Percentiles rank a stretch among this genome's conserved stretches.
Evolutionary conservation across 2,888 invertebrate genomes (phyloP).

Genomic region (Lottia gigantea): DNA sequence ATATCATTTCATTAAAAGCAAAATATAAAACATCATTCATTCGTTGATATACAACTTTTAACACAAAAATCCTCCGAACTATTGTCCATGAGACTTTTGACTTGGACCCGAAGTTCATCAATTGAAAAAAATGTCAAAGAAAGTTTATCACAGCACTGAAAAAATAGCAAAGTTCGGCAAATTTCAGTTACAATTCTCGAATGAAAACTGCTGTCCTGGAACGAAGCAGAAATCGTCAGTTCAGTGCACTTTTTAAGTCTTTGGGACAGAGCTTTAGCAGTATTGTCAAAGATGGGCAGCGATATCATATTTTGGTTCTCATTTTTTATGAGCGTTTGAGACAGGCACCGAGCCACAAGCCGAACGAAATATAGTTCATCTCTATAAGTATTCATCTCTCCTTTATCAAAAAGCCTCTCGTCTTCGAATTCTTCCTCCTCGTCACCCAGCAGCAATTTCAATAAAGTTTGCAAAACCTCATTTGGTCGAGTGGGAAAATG

Average conservation of each 20-base stretch:
- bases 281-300: neutral
- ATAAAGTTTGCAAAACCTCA: conserved; percentile 26
- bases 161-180: neutral
- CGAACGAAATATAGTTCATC: conserved; percentile 46
- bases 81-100: no score
- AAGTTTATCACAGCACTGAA: neutral
- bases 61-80: no score
- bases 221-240: neutral
- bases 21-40: no score
- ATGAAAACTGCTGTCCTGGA: neutral
- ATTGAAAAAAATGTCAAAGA: no score
- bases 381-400: conserved; percentile 64
- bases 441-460: conserved; percentile 28
- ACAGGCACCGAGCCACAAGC: conserved; percentile 16
- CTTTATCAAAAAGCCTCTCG: conserved; percentile 62
- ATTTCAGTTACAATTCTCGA: conserved; percentile 4
- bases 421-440: conserved; percentile 37
- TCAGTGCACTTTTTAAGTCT: neutral
- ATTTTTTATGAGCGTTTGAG: neutral
- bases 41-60: no score
- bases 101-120: no score
- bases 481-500: conserved; percentile 23
- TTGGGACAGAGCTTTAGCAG: neutral
- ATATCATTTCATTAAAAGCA: no score
- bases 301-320: neutral